These are phyloP conservation scores for Miniopterus natalensis DNA, from an alignment of 2,113 vertebrate species.

Conservation along the genomic window DNA sequence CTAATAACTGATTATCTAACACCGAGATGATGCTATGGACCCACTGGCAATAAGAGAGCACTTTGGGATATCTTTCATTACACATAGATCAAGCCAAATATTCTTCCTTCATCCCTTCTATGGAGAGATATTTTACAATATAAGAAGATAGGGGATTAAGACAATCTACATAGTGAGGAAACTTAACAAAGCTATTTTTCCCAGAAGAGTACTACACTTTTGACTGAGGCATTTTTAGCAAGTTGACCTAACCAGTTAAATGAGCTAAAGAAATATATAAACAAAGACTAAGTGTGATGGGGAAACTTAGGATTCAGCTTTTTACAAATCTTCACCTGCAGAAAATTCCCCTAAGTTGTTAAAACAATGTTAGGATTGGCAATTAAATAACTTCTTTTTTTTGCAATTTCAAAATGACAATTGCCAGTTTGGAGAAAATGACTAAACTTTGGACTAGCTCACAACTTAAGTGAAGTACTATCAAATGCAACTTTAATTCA, in stretches of 20 bases:
- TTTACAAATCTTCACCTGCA: neutral
- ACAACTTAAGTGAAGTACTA: neutral
- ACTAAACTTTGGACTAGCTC: neutral
- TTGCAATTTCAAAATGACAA: conserved; percentile 42
- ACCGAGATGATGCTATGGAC: neutral
- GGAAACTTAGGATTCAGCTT: neutral
- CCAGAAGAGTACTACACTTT: neutral
- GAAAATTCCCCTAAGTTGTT: neutral
- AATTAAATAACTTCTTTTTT: neutral
- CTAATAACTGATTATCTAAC: neutral
- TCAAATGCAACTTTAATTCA: conserved; percentile 2
- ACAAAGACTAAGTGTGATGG: neutral
- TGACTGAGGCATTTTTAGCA: neutral
- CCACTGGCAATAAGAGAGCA: neutral
- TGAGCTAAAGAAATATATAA: neutral
- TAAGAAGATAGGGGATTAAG: neutral
- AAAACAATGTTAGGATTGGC: neutral
- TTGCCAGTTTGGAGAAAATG: neutral
- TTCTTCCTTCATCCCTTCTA: neutral
- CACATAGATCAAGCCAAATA: neutral
- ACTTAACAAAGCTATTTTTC: neutral
- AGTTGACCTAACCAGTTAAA: neutral
- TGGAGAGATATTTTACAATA: neutral
- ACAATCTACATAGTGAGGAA: neutral
- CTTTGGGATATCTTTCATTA: neutral